These are phyloP conservation scores for Yponomeuta sedellus DNA, from an alignment of 2,888 invertebrate species.

Conservation along the genomic window DNA sequence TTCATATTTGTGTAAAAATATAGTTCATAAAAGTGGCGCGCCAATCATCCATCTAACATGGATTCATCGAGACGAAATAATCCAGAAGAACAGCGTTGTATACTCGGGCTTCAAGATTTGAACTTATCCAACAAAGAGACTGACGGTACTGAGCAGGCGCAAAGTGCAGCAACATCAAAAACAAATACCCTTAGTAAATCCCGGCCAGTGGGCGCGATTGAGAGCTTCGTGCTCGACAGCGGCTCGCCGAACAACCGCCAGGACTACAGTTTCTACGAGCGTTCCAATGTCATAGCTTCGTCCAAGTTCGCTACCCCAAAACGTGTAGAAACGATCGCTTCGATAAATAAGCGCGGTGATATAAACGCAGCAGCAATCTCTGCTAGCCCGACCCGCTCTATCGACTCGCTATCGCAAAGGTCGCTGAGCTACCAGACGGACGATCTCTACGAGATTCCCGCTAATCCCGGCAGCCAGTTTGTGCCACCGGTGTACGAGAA, in stretches of 20 bases:
- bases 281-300: constrained; percentile 84
- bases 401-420: constrained; percentile 78
- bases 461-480: constrained; percentile 54
- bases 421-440: constrained; percentile 70
- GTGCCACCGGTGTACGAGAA: constrained; percentile 83
- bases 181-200: constrained; percentile 60
- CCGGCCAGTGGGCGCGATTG: constrained; percentile 79
- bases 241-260: constrained; percentile 55
- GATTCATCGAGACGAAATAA: constrained; percentile 63
- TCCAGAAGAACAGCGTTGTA: constrained; percentile 64
- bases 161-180: constrained; percentile 56
- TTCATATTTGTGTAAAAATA: constrained; percentile 2
- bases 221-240: constrained; percentile 79
- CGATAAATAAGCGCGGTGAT: constrained; percentile 61
- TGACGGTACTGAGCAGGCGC: constrained; percentile 71
- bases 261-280: constrained; percentile 77
- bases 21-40: not conserved
- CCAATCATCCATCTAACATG: constrained; percentile 32
- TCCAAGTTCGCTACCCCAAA: constrained; percentile 88
- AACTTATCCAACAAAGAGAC: constrained; percentile 70
- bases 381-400: constrained; percentile 77
- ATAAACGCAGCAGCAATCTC: constrained; percentile 57
- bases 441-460: constrained; percentile 65
- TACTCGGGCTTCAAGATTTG: constrained; percentile 70
- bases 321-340: constrained; percentile 79